A percentile compares a stretch with the other conserved stretches of the same genome.
These are phyloP conservation scores for Hormaphis cornu DNA, from an alignment of 1,140 invertebrate species.

Conservation along the genomic window DNA sequence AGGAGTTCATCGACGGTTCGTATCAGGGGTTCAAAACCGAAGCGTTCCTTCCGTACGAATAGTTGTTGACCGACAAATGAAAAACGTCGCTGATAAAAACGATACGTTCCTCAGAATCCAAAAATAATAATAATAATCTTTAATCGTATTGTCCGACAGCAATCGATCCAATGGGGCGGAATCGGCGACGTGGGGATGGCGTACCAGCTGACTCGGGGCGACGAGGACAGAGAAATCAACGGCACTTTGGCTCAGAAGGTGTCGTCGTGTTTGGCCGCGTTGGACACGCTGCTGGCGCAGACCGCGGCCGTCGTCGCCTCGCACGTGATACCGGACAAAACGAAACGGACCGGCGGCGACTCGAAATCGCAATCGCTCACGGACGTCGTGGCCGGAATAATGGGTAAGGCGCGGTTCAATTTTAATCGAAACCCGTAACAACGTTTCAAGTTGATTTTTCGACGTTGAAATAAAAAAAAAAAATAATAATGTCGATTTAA, in stretches of 20 bases:
- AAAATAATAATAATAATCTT: too few relatives aligned
- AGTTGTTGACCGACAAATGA: too few relatives aligned
- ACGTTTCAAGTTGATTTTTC: too few relatives aligned
- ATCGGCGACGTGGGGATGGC: conserved; percentile 33
- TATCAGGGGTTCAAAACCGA: too few relatives aligned
- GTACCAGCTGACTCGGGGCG: not conserved
- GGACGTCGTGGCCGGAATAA: conserved; percentile 1
- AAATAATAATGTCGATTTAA: too few relatives aligned
- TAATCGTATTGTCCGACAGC: not conserved
- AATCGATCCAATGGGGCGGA: conserved; percentile 33
- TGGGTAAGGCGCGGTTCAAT: conserved; percentile 12
- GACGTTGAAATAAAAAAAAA: too few relatives aligned
- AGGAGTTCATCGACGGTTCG: too few relatives aligned
- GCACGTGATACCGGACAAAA: conserved; percentile 22
- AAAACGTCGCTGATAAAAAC: too few relatives aligned
- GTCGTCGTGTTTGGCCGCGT: conserved; percentile 1
- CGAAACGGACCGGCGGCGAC: not conserved
- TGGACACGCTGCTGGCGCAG: conserved; percentile 14
- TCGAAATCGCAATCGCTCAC: not conserved
- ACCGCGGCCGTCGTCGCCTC: conserved; percentile 9
- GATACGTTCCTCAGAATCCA: too few relatives aligned
- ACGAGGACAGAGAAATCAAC: conserved; percentile 25
- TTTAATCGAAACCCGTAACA: too few relatives aligned
- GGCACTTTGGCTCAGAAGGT: conserved; percentile 30
- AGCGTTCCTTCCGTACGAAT: too few relatives aligned